Percentiles rank a stretch among this genome's conserved stretches.
These are phyloP conservation scores for Aurelia aurita DNA, from an alignment of 30 jellyfish, hydroid and myxozoan genomes.

Conservation along the genomic window DNA sequence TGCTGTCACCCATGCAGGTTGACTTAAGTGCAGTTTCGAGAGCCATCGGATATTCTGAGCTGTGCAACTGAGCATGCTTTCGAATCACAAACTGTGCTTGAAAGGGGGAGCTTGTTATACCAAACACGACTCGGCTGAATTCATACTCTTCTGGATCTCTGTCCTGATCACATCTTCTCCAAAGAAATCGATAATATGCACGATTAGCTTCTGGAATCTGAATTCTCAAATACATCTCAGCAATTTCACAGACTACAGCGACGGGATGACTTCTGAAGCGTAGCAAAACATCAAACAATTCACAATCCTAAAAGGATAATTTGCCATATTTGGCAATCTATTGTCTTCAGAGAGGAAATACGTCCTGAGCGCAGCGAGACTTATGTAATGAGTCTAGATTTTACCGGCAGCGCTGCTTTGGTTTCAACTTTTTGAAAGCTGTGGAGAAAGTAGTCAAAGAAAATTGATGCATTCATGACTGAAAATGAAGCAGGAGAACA, in stretches of 20 bases:
- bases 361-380: too few relatives aligned
- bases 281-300: too few relatives aligned
- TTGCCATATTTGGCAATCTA: too few relatives aligned
- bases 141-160: conserved; percentile 65
- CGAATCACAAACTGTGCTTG: conserved; percentile 41
- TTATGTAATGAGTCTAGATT: too few relatives aligned
- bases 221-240: conserved; percentile 69
- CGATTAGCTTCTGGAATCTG: conserved; percentile 32
- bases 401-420: too few relatives aligned
- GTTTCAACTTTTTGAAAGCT: too few relatives aligned
- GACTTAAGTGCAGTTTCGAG: conserved; percentile 60
- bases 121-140: conserved; percentile 68
- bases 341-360: too few relatives aligned
- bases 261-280: conserved; percentile 73
- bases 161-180: too few relatives aligned
- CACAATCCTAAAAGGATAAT: too few relatives aligned
- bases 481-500: too few relatives aligned
- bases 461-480: too few relatives aligned
- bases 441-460: too few relatives aligned
- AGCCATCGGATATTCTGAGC: conserved; percentile 59
- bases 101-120: conserved; percentile 45
- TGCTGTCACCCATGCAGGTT: conserved; percentile 71
- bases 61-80: conserved; percentile 40
- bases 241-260: conserved; percentile 70
- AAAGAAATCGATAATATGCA: conserved; percentile 52